These are phyloP conservation scores for Beris morrisii DNA, from an alignment of 2,888 invertebrate species.

Conservation along the genomic window DNA sequence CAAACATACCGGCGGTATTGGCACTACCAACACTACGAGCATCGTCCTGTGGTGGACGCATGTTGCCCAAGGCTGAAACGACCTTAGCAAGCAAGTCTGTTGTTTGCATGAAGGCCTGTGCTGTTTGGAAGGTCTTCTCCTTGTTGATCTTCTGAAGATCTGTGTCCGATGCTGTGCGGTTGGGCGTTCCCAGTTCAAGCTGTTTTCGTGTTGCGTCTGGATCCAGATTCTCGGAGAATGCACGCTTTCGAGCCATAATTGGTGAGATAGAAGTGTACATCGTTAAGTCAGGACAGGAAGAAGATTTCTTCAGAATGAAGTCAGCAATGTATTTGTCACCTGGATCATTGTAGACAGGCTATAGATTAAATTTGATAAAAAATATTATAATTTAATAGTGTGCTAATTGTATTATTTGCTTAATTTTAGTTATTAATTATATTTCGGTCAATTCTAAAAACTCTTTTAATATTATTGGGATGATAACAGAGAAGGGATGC, in stretches of 20 bases:
- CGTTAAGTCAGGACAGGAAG: slow-evolving; percentile 70
- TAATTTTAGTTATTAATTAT: too few relatives aligned
- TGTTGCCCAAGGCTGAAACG: slow-evolving; percentile 73
- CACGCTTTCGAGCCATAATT: slow-evolving; percentile 60
- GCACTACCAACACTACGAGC: slow-evolving; percentile 40
- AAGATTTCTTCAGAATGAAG: slow-evolving; percentile 62
- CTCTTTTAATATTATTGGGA: too few relatives aligned
- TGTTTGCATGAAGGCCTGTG: slow-evolving; percentile 72
- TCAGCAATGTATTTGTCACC: slow-evolving; percentile 50
- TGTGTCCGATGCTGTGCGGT: slow-evolving; percentile 74
- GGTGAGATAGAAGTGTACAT: slow-evolving; percentile 62
- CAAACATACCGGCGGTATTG: slow-evolving; percentile 47
- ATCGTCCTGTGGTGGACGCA: slow-evolving; percentile 56
- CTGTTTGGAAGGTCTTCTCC: slow-evolving; percentile 67
- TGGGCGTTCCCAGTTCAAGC: slow-evolving; percentile 39
- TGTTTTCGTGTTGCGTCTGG: slow-evolving; percentile 43
- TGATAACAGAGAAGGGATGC: too few relatives aligned
- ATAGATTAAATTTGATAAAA: slow-evolving; percentile 45
- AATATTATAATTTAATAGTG: slow-evolving; percentile 1
- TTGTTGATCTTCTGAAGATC: slow-evolving; percentile 78
- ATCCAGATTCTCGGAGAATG: slow-evolving; percentile 67
- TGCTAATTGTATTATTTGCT: slow-evolving; percentile 2
- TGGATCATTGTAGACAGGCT: slow-evolving; percentile 77
- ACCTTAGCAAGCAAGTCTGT: slow-evolving; percentile 75
- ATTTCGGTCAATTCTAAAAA: too few relatives aligned